These are phyloP conservation scores for Latrodectus elegans DNA, from an alignment of 2,888 invertebrate genomes.

Conservation along the genomic window DNA sequence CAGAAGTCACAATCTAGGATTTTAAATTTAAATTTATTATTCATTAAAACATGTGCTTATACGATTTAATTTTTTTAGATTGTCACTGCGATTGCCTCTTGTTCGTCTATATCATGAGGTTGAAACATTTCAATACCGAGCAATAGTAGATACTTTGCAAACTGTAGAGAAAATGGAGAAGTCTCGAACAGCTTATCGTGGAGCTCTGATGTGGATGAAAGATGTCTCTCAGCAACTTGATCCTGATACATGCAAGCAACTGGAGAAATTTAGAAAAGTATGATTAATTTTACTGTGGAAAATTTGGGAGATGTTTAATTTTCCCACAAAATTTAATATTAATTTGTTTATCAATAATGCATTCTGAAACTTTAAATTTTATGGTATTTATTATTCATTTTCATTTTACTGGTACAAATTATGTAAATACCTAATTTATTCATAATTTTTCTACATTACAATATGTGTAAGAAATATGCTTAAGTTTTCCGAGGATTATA, in stretches of 20 bases:
- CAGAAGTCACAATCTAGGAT: neutral
- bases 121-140: slow-evolving; percentile 96
- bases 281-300: slow-evolving; percentile 75
- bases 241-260: slow-evolving; percentile 95
- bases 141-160: slow-evolving; percentile 91
- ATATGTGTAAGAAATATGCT: no score
- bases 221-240: slow-evolving; percentile 95
- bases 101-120: slow-evolving; percentile 91
- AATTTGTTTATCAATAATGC: no score
- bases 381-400: no score
- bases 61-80: slow-evolving; percentile 76
- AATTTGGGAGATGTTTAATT: no score
- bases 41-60: neutral
- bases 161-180: slow-evolving; percentile 97
- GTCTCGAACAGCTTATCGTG: slow-evolving; percentile 95
- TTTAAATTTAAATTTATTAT: neutral
- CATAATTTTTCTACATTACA: no score
- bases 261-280: slow-evolving; percentile 96
- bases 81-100: slow-evolving; percentile 89
- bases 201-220: slow-evolving; percentile 93
- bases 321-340: no score
- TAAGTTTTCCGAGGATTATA: no score
- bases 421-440: no score
- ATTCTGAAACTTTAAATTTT: no score
- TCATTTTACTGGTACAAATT: no score